Evolutionary conservation across 1,140 invertebrate genomes (phyloP).

Genomic region (Trichonephila clavipes): DNA sequence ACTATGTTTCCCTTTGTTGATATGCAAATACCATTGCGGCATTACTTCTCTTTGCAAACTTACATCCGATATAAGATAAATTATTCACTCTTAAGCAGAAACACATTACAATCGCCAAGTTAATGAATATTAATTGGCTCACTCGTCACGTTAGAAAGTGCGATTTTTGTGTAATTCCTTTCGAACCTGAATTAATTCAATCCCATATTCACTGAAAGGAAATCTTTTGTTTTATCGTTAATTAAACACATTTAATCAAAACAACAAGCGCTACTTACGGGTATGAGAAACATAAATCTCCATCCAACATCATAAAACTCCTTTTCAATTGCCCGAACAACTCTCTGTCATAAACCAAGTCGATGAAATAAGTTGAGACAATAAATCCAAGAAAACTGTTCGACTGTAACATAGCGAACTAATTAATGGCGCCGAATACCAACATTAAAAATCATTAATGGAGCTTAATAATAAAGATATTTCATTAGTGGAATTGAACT

Average conservation of each 20-base stretch:
- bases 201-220: not conserved
- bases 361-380: slow-evolving; percentile 37
- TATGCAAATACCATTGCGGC: too few relatives aligned
- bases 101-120: not conserved
- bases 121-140: slow-evolving; percentile 14
- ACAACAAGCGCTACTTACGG: not conserved
- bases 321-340: not conserved
- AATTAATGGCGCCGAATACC: slow-evolving; percentile 37
- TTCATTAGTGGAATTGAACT: slow-evolving; percentile 49
- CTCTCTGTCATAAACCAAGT: not conserved
- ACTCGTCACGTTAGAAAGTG: not conserved
- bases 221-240: not conserved
- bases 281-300: slow-evolving; percentile 11
- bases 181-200: not conserved
- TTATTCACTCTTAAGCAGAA: not conserved
- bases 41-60: too few relatives aligned
- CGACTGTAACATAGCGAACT: slow-evolving; percentile 12
- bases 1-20: too few relatives aligned
- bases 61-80: too few relatives aligned
- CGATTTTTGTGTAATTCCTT: not conserved
- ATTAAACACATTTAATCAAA: not conserved
- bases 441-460: slow-evolving; percentile 52
- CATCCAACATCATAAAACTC: not conserved
- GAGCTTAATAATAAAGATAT: slow-evolving; percentile 55
- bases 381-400: slow-evolving; percentile 45